These are phyloP conservation scores for Siniperca chuatsi DNA, from an alignment of 2,113 vertebrate species.

Conservation along the genomic window DNA sequence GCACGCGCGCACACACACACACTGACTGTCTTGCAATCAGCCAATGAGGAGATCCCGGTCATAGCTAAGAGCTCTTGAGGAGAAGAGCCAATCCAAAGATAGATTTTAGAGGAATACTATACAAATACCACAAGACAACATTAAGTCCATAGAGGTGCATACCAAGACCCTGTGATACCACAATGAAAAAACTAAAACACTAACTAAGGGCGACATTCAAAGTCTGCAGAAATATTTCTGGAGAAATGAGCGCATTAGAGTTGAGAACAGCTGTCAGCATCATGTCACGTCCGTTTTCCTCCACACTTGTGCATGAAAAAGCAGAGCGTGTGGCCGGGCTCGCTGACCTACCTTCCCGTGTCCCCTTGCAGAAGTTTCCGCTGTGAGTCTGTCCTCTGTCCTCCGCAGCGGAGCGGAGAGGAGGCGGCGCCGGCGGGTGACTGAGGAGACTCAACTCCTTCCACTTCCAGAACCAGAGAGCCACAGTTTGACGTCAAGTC, in stretches of 20 bases:
- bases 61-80: background rate
- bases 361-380: conserved; percentile 61
- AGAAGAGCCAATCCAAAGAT: background rate
- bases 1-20: conserved; percentile 12
- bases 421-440: conserved; percentile 68
- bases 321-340: conserved; percentile 9
- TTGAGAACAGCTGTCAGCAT: conserved; percentile 47
- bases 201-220: background rate
- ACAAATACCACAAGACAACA: background rate
- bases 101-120: background rate
- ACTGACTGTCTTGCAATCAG: conserved; percentile 41
- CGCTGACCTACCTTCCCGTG: conserved; percentile 60
- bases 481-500: conserved; percentile 1
- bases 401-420: conserved; percentile 60
- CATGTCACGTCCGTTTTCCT: conserved; percentile 41
- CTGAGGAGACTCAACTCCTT: conserved; percentile 68
- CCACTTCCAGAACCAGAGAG: conserved; percentile 49
- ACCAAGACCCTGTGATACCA: background rate
- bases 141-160: background rate
- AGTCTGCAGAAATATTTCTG: conserved; percentile 11
- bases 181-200: background rate
- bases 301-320: conserved; percentile 11
- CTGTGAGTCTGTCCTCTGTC: conserved; percentile 57
- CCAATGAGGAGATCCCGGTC: conserved; percentile 11
- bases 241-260: background rate